Evolutionary conservation across 2,888 invertebrate genomes (phyloP).

Genomic region (Blomia tropicalis): DNA sequence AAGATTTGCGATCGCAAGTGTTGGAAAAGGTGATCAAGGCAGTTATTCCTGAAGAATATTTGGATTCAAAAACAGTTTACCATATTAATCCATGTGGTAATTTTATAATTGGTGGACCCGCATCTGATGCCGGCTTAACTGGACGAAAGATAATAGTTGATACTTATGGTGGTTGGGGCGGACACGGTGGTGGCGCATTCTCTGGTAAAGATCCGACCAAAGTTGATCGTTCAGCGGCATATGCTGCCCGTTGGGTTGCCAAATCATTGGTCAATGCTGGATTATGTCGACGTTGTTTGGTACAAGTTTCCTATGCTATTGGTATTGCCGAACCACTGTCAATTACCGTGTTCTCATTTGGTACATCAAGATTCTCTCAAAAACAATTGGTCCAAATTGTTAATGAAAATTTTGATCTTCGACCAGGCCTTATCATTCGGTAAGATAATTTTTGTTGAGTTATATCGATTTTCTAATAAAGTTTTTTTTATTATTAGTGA

Average conservation of each 20-base stretch:
- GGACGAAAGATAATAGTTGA: slow-evolving; percentile 45
- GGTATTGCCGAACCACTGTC: slow-evolving; percentile 93
- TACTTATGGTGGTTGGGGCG: slow-evolving; percentile 46
- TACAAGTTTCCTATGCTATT: slow-evolving; percentile 82
- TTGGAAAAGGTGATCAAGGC: slow-evolving; percentile 40
- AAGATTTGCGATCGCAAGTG: slow-evolving; percentile 36
- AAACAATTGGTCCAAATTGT: slow-evolving; percentile 64
- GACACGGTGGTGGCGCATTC: slow-evolving; percentile 45
- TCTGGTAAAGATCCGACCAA: slow-evolving; percentile 42
- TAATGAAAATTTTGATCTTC: slow-evolving; percentile 83
- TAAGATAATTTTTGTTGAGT: neutral
- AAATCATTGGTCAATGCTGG: slow-evolving; percentile 43
- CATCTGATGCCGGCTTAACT: slow-evolving; percentile 37
- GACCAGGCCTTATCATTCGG: slow-evolving; percentile 88
- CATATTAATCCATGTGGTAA: slow-evolving; percentile 44
- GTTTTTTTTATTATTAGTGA: slow-evolving; percentile 32
- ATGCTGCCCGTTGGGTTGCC: slow-evolving; percentile 45
- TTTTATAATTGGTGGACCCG: slow-evolving; percentile 43
- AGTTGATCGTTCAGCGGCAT: slow-evolving; percentile 42
- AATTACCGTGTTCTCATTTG: slow-evolving; percentile 91
- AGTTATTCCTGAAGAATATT: slow-evolving; percentile 40
- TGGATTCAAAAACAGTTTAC: slow-evolving; percentile 40
- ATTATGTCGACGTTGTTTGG: slow-evolving; percentile 41
- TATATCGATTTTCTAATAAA: neutral
- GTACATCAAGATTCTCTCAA: slow-evolving; percentile 77